phyloP scores from a whole-genome alignment of 2,888 invertebrate species.

The Luffia ferchaultella region DNA sequence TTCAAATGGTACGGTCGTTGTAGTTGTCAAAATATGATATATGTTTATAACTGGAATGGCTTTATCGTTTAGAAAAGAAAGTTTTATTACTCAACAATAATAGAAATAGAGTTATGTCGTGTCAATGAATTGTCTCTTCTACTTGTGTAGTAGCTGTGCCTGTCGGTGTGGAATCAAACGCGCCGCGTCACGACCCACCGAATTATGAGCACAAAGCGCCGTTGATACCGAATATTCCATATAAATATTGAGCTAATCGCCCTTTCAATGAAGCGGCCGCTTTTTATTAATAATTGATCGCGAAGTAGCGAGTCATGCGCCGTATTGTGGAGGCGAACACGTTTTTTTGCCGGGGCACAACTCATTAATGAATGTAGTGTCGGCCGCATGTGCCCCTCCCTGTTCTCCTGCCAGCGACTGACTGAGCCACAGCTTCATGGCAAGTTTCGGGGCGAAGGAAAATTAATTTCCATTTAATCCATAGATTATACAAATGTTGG shows the following conservation, averaged over 20 bases:
- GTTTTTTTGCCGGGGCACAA: slow-evolving; percentile 52
- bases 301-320: slow-evolving; percentile 60
- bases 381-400: slow-evolving; percentile 12
- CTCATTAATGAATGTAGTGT: slow-evolving; percentile 47
- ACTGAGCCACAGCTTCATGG: slow-evolving; percentile 14
- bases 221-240: slow-evolving; percentile 67
- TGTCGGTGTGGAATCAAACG: slow-evolving; percentile 41
- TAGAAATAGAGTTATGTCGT: too few species aligned
- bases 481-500: too few species aligned
- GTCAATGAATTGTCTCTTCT: not conserved
- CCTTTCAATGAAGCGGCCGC: slow-evolving; percentile 65
- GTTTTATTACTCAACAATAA: too few species aligned
- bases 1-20: too few species aligned
- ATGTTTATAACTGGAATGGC: too few species aligned
- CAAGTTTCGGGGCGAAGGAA: too few species aligned
- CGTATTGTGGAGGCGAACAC: slow-evolving; percentile 54
- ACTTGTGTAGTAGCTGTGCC: slow-evolving; percentile 26
- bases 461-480: too few species aligned
- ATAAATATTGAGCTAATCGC: slow-evolving; percentile 68
- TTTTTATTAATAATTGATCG: slow-evolving; percentile 67
- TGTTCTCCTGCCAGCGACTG: slow-evolving; percentile 41
- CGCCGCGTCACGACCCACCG: slow-evolving; percentile 61
- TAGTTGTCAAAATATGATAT: too few species aligned
- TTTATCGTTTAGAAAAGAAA: too few species aligned
- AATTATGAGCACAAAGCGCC: slow-evolving; percentile 64